phyloP scores from a whole-genome alignment of 1,140 invertebrate genomes.

The Condylostylus longicornis region DNA sequence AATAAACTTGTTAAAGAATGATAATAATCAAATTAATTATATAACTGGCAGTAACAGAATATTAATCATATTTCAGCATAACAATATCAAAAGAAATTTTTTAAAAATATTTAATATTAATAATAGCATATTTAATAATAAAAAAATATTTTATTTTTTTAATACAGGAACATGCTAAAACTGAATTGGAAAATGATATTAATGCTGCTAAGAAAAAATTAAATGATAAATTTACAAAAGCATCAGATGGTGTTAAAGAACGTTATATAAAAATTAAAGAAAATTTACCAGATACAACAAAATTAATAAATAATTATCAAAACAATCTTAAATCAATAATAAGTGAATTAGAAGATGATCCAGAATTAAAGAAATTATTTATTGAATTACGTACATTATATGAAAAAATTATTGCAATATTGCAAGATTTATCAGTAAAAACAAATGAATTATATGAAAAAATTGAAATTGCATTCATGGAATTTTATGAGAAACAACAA shows the following conservation, averaged over 20 bases:
- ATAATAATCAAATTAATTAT: too few relatives aligned
- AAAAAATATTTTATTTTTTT: conserved; percentile 2
- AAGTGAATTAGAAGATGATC: conserved; percentile 48
- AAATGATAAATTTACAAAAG: conserved; percentile 28
- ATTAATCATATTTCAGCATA: too few relatives aligned
- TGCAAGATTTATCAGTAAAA: conserved; percentile 34
- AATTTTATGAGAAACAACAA: conserved; percentile 33
- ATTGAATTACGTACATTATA: conserved; percentile 32
- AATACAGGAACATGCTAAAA: conserved; percentile 16
- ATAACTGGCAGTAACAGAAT: too few relatives aligned
- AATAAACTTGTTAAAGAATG: too few relatives aligned
- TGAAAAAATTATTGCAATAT: conserved; percentile 31
- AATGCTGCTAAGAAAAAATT: conserved; percentile 32
- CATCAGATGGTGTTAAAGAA: conserved; percentile 25
- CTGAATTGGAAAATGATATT: conserved; percentile 19
- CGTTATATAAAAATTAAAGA: conserved; percentile 37
- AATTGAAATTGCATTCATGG: conserved; percentile 21
- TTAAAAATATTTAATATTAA: too few relatives aligned
- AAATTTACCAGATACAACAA: conserved; percentile 42
- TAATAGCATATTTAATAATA: not conserved
- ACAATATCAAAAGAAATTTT: too few relatives aligned
- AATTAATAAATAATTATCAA: conserved; percentile 40
- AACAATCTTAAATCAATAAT: conserved; percentile 43
- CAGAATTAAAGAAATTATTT: conserved; percentile 46
- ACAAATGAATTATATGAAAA: conserved; percentile 36